Evolutionary conservation across 2,797 vertebrate species (phyloP).

Genomic region (Nannoperca obscura): DNA sequence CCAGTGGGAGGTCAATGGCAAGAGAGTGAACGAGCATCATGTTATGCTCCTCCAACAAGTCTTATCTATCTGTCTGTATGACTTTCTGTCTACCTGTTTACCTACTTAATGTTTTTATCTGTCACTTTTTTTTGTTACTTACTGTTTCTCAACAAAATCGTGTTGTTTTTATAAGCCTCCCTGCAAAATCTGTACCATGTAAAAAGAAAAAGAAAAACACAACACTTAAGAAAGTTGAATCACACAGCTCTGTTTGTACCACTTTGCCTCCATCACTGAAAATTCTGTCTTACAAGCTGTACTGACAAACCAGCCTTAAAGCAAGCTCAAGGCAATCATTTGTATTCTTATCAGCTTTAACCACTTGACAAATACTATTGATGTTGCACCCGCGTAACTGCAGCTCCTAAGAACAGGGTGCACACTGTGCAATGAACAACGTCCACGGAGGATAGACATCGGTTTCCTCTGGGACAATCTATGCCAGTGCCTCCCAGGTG

Average conservation of each 20-base stretch:
- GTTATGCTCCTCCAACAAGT: slow-evolving; percentile 57
- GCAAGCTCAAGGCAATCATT: slow-evolving; percentile 72
- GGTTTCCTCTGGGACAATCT: slow-evolving; percentile 51
- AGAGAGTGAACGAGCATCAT: slow-evolving; percentile 51
- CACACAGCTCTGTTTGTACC: slow-evolving; percentile 51
- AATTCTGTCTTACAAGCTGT: slow-evolving; percentile 63
- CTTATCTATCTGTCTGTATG: not conserved
- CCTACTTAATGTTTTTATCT: not conserved
- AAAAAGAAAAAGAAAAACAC: not conserved
- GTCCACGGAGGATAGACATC: slow-evolving; percentile 48
- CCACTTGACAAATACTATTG: slow-evolving; percentile 79
- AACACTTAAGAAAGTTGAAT: slow-evolving; percentile 39
- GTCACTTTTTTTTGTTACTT: not conserved
- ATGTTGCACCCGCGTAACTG: slow-evolving; percentile 64
- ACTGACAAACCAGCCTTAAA: slow-evolving; percentile 72
- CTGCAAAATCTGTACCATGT: not conserved
- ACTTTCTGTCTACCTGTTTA: slow-evolving; percentile 8
- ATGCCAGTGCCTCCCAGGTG: slow-evolving; percentile 38
- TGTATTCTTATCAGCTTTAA: slow-evolving; percentile 79
- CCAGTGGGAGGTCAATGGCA: slow-evolving; percentile 73
- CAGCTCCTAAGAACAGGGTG: slow-evolving; percentile 55
- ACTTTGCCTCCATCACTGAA: slow-evolving; percentile 55
- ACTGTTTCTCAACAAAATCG: not conserved
- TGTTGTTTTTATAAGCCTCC: not conserved
- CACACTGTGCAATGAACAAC: slow-evolving; percentile 40